Evolutionary conservation across 1,140 invertebrate species (phyloP).

Genomic region (Streblospio benedicti): DNA sequence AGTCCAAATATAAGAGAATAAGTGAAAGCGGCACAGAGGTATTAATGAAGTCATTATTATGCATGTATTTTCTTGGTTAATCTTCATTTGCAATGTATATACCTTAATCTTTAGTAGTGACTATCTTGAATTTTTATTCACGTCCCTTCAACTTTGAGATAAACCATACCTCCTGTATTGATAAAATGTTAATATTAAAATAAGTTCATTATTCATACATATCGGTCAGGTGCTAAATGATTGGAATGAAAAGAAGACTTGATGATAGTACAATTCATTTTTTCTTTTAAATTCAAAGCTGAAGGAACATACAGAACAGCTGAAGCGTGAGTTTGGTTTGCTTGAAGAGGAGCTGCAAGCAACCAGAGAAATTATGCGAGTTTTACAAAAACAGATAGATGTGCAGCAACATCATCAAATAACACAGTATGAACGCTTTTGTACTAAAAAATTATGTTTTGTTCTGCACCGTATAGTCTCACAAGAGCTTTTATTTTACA

Average conservation of each 20-base stretch:
- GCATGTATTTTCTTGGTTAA: no score
- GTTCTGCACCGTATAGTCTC: no score
- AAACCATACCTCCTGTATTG: background rate
- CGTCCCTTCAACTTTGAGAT: background rate
- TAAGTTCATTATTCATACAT: background rate
- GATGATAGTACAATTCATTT: background rate
- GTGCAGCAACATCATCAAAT: constrained; percentile 29
- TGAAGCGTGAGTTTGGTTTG: constrained; percentile 27
- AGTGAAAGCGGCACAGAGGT: no score
- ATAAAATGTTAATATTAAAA: background rate
- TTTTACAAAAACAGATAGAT: constrained; percentile 43
- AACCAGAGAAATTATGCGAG: constrained; percentile 40
- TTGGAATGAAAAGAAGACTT: background rate
- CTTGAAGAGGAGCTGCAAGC: constrained; percentile 41
- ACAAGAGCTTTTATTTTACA: no score
- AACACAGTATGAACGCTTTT: constrained; percentile 24
- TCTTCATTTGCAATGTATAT: no score
- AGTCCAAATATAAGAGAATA: no score
- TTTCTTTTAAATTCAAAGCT: no score
- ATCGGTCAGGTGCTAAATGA: background rate
- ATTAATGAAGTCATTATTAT: no score
- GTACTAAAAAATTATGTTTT: background rate
- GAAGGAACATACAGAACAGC: no score
- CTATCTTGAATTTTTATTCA: background rate
- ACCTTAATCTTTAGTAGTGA: no score